phyloP scores from a whole-genome alignment of 2,797 vertebrate species.

The Phoxinus dragarum region DNA sequence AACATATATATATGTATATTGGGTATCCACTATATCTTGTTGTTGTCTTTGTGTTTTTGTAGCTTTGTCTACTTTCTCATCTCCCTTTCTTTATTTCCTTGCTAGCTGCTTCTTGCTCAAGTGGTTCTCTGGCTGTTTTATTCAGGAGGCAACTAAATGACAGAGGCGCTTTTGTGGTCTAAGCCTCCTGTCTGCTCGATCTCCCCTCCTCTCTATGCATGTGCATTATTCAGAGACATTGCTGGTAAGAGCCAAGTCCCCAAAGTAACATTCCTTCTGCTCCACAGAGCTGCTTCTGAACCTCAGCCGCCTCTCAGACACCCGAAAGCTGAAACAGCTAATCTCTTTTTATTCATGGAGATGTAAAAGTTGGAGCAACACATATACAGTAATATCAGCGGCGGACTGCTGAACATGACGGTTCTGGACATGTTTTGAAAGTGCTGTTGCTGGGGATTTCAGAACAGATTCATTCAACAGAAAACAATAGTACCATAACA shows the following conservation, averaged over 20 bases:
- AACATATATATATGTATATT: no score
- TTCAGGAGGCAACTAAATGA: constrained; percentile 71
- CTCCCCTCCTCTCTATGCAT: constrained; percentile 30
- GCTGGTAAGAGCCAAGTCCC: constrained; percentile 53
- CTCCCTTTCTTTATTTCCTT: constrained; percentile 18
- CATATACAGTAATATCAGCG: background rate
- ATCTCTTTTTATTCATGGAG: constrained; percentile 34
- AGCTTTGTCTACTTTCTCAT: constrained; percentile 17
- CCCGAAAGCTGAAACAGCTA: constrained; percentile 11
- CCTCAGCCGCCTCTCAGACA: constrained; percentile 9
- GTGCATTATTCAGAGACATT: constrained; percentile 58
- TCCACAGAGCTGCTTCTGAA: constrained; percentile 32
- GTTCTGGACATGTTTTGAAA: constrained; percentile 16
- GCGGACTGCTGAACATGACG: background rate
- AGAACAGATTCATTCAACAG: background rate
- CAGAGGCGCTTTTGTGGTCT: constrained; percentile 63
- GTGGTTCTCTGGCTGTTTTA: constrained; percentile 66
- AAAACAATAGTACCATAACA: background rate
- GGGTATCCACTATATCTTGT: background rate
- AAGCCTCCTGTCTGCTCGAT: constrained; percentile 41
- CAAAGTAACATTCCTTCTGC: constrained; percentile 52
- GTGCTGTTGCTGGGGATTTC: constrained; percentile 12
- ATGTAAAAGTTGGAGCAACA: constrained; percentile 22
- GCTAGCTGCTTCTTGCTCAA: constrained; percentile 22
- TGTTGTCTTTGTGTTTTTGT: constrained; percentile 15